Conservation (phyloP, 2,797 vertebrate species). For the Phaenicophaeus curvirostris region DNA sequence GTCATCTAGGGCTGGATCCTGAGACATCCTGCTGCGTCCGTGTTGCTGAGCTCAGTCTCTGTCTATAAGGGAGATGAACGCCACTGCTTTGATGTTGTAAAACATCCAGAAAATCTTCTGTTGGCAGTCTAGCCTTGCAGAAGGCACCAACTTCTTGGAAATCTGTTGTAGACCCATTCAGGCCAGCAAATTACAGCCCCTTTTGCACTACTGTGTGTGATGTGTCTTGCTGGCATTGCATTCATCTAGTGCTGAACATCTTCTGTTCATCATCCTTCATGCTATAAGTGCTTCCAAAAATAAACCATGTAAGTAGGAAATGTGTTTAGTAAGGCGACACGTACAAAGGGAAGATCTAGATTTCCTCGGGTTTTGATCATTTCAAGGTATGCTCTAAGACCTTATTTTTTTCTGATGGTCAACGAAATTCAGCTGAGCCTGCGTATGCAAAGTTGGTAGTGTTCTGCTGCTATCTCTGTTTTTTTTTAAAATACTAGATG, state of each 20-base stretch:
- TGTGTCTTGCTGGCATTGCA: too few species aligned
- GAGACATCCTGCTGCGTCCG: too few species aligned
- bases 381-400: neutral
- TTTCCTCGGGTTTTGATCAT: neutral
- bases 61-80: too few species aligned
- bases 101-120: neutral
- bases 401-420: neutral
- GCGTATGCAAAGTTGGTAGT: neutral
- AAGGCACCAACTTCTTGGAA: neutral
- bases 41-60: neutral
- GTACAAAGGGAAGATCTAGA: neutral
- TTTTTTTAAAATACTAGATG: neutral
- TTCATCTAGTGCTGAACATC: neutral
- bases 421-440: neutral
- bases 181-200: too few species aligned
- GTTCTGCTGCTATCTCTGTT: neutral
- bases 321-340: neutral
- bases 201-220: too few species aligned
- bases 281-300: neutral
- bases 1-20: too few species aligned
- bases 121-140: neutral
- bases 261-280: neutral
- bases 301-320: too few species aligned
- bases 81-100: neutral
- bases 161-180: too few species aligned